Evolutionary conservation across 2,888 invertebrate genomes (phyloP), one percentile per base, ranked within the genome.

Genomic region (Clepsis dumicolana): DNA sequence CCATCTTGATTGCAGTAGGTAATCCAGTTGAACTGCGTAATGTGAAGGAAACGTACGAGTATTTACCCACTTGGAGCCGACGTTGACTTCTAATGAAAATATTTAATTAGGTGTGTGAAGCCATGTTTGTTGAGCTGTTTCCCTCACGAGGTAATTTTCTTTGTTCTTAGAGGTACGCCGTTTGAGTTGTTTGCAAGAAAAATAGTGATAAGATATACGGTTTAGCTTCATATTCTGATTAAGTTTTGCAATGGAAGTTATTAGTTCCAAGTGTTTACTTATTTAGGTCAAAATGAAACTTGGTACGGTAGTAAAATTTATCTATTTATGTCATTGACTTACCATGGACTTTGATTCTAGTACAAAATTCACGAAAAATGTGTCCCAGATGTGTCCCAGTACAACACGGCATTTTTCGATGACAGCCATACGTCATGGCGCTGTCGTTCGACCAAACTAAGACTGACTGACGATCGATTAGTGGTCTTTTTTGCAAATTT

Each of bases 71-170:
- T 75, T 73, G 64, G 61, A 74, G 64, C 61, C 65, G 59, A 60
- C 67, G 74, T 70, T 68, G 59, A 64, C 71, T 64, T 72, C 73
- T 82, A 82, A 85, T 85, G 81, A 81, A 82, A 82, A 84, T 84
- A 83, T 84, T 84, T 81, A 76, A 85, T 83, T 83, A 84, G 70
- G 70, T 69, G 54, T 29, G 71, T 70, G 66, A 72, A 66, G 66
- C 67, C 53, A 61, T 74, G 75, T 78, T 76, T 79, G 76, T 71
- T 64, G 68, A 71, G 74, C 71, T 75, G 71, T 76, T 77, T 74
- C 67, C 72, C 71, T 77, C 75, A 77, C 75, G 73, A 76, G 73
- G 75, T 78, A 77, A 82, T 78, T 77, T 76, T 77, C 79, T 81
- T 80, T 80, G 77, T 80, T 75, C 73, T 54, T 21, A 27, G 27